Conservation (phyloP, 1,140 invertebrate genomes). For the Drosophila mayri region DNA sequence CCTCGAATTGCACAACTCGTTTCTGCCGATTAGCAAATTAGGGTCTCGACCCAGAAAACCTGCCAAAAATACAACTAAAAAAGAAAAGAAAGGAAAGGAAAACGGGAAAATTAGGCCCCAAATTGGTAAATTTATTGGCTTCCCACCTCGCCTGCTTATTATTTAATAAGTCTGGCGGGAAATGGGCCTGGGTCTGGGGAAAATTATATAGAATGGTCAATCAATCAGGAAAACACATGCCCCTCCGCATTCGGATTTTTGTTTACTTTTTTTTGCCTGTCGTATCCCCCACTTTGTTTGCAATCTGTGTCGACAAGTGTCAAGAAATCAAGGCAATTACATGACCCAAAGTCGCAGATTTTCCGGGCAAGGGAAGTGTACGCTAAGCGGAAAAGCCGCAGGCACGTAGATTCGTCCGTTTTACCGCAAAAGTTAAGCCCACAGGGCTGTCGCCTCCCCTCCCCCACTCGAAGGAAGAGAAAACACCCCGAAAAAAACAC, state of each 20-base stretch:
- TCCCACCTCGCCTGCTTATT: constrained; percentile 19
- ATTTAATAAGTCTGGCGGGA: constrained; percentile 28
- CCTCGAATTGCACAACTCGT: constrained; percentile 56
- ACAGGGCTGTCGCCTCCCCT: neutral
- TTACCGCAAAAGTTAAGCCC: constrained; percentile 67
- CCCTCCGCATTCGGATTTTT: neutral
- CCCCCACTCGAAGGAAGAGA: neutral
- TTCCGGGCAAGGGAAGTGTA: constrained; percentile 5
- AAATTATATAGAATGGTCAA: constrained; percentile 31
- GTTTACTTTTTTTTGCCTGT: neutral
- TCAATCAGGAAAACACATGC: constrained; percentile 23
- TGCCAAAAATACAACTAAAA: neutral
- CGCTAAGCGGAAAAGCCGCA: constrained; percentile 65
- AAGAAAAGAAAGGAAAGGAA: no score
- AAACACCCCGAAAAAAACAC: neutral
- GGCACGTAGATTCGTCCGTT: constrained; percentile 75
- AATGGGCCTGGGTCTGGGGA: neutral
- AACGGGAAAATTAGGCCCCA: neutral
- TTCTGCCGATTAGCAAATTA: constrained; percentile 67
- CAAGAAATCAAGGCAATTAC: constrained; percentile 64
- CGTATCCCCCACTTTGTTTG: constrained; percentile 18
- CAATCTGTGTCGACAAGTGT: constrained; percentile 63
- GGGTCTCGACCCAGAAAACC: constrained; percentile 18
- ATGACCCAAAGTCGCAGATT: constrained; percentile 29
- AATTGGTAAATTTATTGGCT: constrained; percentile 58